Base-by-base conservation (phyloP, 2,888 invertebrate species). In the Prosopocoilus inquinatus region DNA sequence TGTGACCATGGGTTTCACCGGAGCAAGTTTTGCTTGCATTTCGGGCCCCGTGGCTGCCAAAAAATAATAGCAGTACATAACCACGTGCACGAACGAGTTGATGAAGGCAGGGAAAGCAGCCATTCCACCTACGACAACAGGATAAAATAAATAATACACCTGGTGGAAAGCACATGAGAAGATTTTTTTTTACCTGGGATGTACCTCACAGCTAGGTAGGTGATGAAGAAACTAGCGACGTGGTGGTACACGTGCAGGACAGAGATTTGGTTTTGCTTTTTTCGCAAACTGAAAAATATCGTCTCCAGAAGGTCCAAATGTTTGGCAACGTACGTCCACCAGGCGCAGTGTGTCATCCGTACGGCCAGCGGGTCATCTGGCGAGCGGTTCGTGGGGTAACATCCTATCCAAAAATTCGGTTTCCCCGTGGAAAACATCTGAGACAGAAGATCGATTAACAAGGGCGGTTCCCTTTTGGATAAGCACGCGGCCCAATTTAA, bases 61-160 rank as follows among this genome's bases (percentile, higher is more conserved):
- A 9, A 88, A 79, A 70, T 90, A 90, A 74, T 90, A 90, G 3
- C 80, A 79, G 71, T 90, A 90, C 90, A 90, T 90, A n/a, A 90
- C 70, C 3, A 89, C 81, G 66, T 90, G 90, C 2, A 90, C 82
- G 1, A 80, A 75, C 47, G 81, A 83, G 72, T 90, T 90, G 46
- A 88, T 68, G 75, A 87, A 79, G 0, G 87, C 79, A 0, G 84
- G 80, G 69, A 87, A 84, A 0, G 86, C 81, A 39, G 84, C 79
- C 75, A 86, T 82, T 12, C 84, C 86, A 67, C 88, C 90, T 28
- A 28, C 20, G 1, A 28, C 7, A 28, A 28, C 7, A 5, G 5
- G 20, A 20, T 20, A 28, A 7, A 28, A 28, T 3, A 28, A 3
- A 58, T n/a, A 79, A 67, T 77, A 89, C 90, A 88, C 78, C 85